Conservation (phyloP, 2,113 vertebrate genomes). For the Otocyon megalotis region DNA sequence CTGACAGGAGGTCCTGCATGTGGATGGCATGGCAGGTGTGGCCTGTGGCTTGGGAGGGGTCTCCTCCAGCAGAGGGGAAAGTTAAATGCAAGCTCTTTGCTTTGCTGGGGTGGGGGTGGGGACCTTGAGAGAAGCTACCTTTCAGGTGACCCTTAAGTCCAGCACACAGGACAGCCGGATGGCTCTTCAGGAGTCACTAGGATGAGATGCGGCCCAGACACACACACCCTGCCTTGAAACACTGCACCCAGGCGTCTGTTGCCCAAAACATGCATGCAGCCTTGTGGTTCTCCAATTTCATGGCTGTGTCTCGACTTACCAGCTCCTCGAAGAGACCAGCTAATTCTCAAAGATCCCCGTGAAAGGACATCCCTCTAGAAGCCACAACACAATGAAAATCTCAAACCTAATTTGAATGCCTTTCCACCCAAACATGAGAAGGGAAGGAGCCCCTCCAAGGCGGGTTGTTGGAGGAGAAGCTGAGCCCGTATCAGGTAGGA, state of each 20-base stretch:
- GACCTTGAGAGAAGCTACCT: neutral
- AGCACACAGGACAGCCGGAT: neutral
- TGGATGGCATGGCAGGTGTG: accelerated
- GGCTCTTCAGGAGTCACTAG: neutral
- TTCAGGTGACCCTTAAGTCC: neutral
- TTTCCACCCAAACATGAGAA: neutral
- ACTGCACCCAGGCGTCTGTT: accelerated
- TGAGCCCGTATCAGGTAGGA: neutral
- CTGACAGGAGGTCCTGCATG: accelerated
- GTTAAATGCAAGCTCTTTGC: neutral
- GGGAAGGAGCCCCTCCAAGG: neutral
- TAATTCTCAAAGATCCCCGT: neutral
- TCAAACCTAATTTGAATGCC: neutral
- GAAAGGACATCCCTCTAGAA: neutral
- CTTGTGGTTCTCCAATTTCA: accelerated
- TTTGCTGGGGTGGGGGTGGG: neutral
- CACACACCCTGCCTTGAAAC: neutral
- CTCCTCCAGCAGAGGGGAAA: neutral
- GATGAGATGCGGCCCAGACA: accelerated
- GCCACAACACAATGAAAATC: neutral
- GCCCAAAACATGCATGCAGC: accelerated
- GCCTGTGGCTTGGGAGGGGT: neutral
- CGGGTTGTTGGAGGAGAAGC: accelerated
- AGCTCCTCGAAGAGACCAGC: accelerated
- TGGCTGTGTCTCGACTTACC: neutral